Evolutionary conservation across 2,888 invertebrate species (phyloP).

Genomic region (Neoascia interrupta): DNA sequence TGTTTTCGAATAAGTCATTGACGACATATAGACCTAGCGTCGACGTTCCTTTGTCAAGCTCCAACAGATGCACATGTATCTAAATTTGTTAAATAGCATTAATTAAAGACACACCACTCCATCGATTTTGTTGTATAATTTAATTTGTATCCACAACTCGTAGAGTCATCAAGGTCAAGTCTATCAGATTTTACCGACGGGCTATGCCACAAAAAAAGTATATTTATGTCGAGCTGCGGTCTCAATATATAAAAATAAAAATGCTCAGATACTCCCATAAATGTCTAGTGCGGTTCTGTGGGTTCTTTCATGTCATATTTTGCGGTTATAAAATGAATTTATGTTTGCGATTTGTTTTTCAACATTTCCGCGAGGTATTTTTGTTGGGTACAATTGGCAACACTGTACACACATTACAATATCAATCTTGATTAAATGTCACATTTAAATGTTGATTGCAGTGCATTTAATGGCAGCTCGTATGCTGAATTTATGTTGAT

Average conservation of each 20-base stretch:
- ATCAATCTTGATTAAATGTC: too few species aligned
- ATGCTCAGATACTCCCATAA: too few species aligned
- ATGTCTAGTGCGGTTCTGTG: too few species aligned
- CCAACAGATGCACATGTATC: background rate
- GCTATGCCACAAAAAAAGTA: background rate
- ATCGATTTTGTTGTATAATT: background rate
- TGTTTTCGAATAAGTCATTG: background rate
- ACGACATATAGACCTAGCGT: background rate
- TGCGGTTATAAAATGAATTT: too few species aligned
- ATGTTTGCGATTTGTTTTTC: too few species aligned
- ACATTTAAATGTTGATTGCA: too few species aligned
- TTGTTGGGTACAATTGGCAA: too few species aligned
- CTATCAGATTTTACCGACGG: background rate
- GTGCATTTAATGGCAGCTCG: slow-evolving; percentile 8
- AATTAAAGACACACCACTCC: slow-evolving; percentile 5
- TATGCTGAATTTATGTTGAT: slow-evolving; percentile 19
- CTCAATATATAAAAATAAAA: background rate
- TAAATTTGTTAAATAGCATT: background rate
- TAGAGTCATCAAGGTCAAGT: slow-evolving; percentile 19
- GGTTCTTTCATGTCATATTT: too few species aligned
- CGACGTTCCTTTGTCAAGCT: background rate
- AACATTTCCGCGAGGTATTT: too few species aligned
- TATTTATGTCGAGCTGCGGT: background rate
- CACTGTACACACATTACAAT: too few species aligned
- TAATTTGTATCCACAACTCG: background rate